A percentile compares a stretch with the other conserved stretches of the same genome.
phyloP scores from a whole-genome alignment of 2,888 invertebrate genomes.

The Tenthredo scrophulariae region DNA sequence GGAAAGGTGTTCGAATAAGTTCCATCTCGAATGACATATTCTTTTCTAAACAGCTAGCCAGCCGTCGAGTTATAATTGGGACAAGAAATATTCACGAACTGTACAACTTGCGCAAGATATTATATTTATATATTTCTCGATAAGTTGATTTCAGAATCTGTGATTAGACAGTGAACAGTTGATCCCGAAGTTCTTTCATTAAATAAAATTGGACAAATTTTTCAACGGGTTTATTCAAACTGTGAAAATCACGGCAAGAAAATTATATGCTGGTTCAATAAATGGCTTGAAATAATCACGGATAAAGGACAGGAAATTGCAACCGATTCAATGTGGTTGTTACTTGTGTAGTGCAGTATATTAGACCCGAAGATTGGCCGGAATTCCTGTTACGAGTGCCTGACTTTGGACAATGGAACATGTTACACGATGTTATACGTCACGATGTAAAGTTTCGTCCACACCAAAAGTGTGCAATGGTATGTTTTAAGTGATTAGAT shows the following conservation, averaged over 20 bases:
- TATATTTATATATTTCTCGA: neutral
- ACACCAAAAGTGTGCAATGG: neutral
- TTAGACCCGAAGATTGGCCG: slow-evolving; percentile 48
- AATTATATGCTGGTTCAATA: neutral
- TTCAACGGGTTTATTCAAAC: neutral
- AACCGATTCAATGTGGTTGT: neutral
- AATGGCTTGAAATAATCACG: neutral
- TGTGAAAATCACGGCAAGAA: neutral
- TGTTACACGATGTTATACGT: slow-evolving; percentile 42
- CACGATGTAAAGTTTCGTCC: neutral
- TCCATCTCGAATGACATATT: slow-evolving; percentile 1
- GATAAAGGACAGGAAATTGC: slow-evolving; percentile 29
- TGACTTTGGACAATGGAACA: slow-evolving; percentile 33
- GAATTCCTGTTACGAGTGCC: slow-evolving; percentile 50
- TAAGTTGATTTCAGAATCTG: neutral
- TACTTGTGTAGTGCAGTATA: slow-evolving; percentile 28
- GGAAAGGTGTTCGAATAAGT: neutral
- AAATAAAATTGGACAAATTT: neutral
- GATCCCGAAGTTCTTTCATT: neutral
- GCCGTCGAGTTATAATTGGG: neutral
- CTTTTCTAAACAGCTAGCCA: neutral
- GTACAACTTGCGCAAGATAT: neutral
- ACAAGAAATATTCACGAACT: neutral
- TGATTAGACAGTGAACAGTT: neutral
- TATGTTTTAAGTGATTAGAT: neutral